Evolutionary conservation across 2,797 vertebrate genomes (phyloP).

Genomic region (Macropus fuliginosus): DNA sequence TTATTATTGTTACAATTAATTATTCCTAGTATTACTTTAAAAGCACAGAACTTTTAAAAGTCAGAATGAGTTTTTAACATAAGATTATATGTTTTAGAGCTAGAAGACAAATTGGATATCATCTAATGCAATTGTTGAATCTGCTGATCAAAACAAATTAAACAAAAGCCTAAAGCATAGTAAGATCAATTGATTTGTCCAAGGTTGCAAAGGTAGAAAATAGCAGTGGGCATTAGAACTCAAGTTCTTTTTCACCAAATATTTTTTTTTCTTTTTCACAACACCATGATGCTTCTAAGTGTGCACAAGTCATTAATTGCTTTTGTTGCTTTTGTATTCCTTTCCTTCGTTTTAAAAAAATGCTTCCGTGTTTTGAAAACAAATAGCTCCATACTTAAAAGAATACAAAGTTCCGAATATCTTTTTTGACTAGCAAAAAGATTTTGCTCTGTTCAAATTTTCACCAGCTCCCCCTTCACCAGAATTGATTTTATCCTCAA

Average conservation of each 20-base stretch:
- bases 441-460: no score
- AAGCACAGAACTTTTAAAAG: not conserved
- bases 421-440: no score
- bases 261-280: no score
- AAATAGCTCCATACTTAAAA: no score
- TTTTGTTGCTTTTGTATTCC: no score
- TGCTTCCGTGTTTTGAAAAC: no score
- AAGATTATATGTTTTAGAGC: not conserved
- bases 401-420: no score
- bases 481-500: no score
- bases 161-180: not conserved
- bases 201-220: not conserved
- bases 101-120: not conserved
- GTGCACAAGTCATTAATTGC: no score
- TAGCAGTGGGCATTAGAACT: not conserved
- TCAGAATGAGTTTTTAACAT: not conserved
- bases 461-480: no score
- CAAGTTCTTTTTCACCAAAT: not conserved
- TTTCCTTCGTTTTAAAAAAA: no score
- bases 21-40: not conserved
- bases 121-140: not conserved
- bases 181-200: not conserved
- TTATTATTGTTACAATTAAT: not conserved
- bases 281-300: not conserved
- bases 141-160: not conserved